These are phyloP conservation scores for Protobothrops flavoviridis DNA, from an alignment of 2,113 vertebrate species.

Conservation along the genomic window DNA sequence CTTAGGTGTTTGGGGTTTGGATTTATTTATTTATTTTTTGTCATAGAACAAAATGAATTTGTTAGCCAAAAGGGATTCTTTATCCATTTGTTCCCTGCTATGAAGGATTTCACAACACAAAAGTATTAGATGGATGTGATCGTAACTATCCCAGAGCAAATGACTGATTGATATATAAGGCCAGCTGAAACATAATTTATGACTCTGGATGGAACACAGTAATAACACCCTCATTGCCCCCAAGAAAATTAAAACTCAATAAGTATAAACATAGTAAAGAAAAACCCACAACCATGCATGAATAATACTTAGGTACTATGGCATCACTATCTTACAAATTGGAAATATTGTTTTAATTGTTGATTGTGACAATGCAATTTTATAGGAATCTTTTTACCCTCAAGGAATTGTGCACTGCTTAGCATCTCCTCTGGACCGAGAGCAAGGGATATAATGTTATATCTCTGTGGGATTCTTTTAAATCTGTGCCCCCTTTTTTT, in stretches of 20 bases:
- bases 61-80: background rate
- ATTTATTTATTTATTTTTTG: background rate
- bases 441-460: background rate
- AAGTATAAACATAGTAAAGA: background rate
- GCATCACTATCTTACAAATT: conserved; percentile 33
- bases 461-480: background rate
- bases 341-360: background rate
- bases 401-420: background rate
- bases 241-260: background rate
- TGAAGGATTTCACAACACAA: conserved; percentile 36
- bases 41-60: rapidly evolving
- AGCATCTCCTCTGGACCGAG: background rate
- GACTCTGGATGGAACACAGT: background rate
- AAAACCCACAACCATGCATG: background rate
- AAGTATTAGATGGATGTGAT: conserved; percentile 32
- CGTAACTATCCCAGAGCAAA: background rate
- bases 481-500: background rate
- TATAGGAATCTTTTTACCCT: conserved; percentile 15
- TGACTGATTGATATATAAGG: background rate
- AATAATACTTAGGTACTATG: conserved; percentile 2
- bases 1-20: background rate
- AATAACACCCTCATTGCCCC: background rate
- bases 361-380: background rate
- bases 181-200: background rate
- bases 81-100: conserved; percentile 10